Evolutionary conservation across 2,888 invertebrate species (phyloP).

Genomic region (Tachina lurida): DNA sequence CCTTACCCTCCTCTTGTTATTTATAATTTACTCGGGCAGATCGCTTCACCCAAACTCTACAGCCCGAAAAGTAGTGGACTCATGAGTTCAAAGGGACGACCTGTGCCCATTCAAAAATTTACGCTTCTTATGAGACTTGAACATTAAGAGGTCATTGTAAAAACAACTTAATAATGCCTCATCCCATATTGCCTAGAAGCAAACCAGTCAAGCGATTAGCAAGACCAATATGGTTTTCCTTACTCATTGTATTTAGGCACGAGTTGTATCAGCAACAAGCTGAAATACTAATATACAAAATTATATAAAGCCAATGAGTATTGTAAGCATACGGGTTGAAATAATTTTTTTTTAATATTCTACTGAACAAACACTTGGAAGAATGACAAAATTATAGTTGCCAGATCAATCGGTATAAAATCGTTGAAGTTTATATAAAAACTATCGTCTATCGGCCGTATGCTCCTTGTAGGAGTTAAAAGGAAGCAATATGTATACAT

Average conservation of each 20-base stretch:
- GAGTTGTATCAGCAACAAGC: slow-evolving; percentile 39
- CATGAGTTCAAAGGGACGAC: slow-evolving; percentile 78
- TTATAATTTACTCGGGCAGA: slow-evolving; percentile 75
- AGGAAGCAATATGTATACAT: too few relatives aligned
- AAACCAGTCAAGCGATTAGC: slow-evolving; percentile 78
- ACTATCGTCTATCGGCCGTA: too few relatives aligned
- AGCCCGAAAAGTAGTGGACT: slow-evolving; percentile 79
- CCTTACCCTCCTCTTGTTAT: background rate
- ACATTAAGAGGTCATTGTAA: background rate
- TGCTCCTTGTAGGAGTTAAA: too few relatives aligned
- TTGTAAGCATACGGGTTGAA: slow-evolving; percentile 9
- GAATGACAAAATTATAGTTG: background rate
- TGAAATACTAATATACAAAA: slow-evolving; percentile 20
- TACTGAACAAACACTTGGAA: background rate
- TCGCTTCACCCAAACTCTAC: slow-evolving; percentile 79
- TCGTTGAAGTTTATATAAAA: too few relatives aligned
- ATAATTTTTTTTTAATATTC: background rate
- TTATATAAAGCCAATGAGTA: slow-evolving; percentile 60
- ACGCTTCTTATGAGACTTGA: slow-evolving; percentile 76
- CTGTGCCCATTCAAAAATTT: slow-evolving; percentile 81
- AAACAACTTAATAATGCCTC: slow-evolving; percentile 14
- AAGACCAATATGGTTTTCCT: slow-evolving; percentile 80
- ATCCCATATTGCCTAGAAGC: slow-evolving; percentile 78
- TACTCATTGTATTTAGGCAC: slow-evolving; percentile 81
- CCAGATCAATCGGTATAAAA: background rate